Conservation (phyloP, 2,797 vertebrate genomes). For the Leuciscus waleckii region DNA sequence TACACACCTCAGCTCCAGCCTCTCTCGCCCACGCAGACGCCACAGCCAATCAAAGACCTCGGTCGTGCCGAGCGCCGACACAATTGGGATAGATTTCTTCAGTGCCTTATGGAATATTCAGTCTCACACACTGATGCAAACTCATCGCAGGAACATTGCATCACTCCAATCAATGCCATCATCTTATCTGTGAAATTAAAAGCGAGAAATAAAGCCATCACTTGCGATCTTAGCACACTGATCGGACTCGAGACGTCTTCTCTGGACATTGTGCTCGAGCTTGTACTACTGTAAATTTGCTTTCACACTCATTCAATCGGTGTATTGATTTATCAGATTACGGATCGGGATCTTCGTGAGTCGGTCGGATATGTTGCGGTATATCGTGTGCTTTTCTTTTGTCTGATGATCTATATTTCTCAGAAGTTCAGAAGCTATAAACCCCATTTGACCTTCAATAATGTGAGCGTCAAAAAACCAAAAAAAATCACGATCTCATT, state of each 20-base stretch:
- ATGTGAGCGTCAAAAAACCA: not conserved
- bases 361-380: conserved; percentile 50
- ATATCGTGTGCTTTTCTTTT: conserved; percentile 32
- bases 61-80: conserved; percentile 90
- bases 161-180: conserved; percentile 84
- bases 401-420: conserved; percentile 53
- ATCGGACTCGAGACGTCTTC: conserved; percentile 68
- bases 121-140: conserved; percentile 96
- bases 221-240: conserved; percentile 96
- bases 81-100: conserved; percentile 89
- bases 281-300: conserved; percentile 67
- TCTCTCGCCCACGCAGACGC: conserved; percentile 60
- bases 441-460: conserved; percentile 12
- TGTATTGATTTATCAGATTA: conserved; percentile 67
- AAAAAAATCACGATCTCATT: conserved; percentile 49
- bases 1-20: conserved; percentile 70
- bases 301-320: conserved; percentile 61
- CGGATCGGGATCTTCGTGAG: conserved; percentile 56
- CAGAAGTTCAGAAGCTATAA: conserved; percentile 33
- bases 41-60: conserved; percentile 87
- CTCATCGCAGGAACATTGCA: conserved; percentile 93
- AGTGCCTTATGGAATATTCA: conserved; percentile 99
- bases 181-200: conserved; percentile 67
- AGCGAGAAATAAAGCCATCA: conserved; percentile 94
- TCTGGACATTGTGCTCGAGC: conserved; percentile 53